phyloP scores from a whole-genome alignment of 2,113 vertebrate genomes.

The Cynoglossus semilaevis region DNA sequence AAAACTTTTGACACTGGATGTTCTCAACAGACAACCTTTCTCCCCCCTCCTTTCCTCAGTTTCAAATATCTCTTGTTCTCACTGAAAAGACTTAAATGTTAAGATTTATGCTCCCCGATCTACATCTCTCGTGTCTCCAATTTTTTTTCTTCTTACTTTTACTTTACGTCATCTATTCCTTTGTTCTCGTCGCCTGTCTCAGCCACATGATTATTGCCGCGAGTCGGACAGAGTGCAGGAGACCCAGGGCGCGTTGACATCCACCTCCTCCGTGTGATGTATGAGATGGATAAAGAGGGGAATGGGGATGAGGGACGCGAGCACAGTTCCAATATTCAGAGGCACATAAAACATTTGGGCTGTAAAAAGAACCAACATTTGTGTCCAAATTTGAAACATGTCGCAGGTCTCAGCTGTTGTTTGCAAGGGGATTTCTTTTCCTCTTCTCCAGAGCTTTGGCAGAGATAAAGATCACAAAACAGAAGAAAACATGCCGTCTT shows the following conservation, averaged over 20 bases:
- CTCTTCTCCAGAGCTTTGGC: conserved; percentile 48
- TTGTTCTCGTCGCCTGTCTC: conserved; percentile 11
- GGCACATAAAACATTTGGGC: conserved; percentile 57
- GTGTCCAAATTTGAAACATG: conserved; percentile 70
- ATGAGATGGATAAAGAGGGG: conserved; percentile 43
- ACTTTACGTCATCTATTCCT: background rate
- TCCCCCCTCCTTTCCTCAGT: conserved; percentile 7
- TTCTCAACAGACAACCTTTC: conserved; percentile 27
- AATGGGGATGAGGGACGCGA: conserved; percentile 12
- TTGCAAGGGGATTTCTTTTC: conserved; percentile 38
- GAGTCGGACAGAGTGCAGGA: conserved; percentile 34
- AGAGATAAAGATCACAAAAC: conserved; percentile 38
- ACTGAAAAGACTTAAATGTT: conserved; percentile 12
- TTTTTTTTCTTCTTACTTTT: background rate
- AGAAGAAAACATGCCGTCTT: conserved; percentile 42
- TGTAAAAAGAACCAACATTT: conserved; percentile 52
- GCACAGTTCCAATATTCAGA: conserved; percentile 47
- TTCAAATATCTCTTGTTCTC: conserved; percentile 6
- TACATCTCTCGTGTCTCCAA: background rate
- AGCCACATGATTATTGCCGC: conserved; percentile 34
- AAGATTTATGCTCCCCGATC: background rate
- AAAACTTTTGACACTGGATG: conserved; percentile 39
- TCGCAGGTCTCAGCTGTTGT: conserved; percentile 64
- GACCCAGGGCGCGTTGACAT: conserved; percentile 52
- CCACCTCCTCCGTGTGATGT: conserved; percentile 52